A percentile compares a stretch with the other conserved stretches of the same genome.
Evolutionary conservation across 2,113 vertebrate species (phyloP).

Genomic region (Gambusia holbrooki): DNA sequence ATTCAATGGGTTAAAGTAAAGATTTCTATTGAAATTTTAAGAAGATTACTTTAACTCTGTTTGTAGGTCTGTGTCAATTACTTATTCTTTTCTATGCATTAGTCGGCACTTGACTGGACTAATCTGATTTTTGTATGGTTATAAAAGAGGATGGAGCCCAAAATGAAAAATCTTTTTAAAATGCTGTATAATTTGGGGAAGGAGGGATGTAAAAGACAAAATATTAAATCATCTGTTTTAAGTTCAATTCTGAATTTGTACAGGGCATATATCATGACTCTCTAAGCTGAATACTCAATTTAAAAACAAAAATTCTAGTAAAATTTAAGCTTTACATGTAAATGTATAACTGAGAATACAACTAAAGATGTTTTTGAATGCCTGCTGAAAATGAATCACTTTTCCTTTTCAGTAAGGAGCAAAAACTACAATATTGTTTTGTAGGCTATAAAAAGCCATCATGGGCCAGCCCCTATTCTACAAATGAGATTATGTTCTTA

Average conservation of each 20-base stretch:
- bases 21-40: too few species aligned
- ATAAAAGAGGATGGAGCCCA: too few species aligned
- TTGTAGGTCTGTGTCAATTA: too few species aligned
- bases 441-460: constrained; percentile 73
- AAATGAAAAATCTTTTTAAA: too few species aligned
- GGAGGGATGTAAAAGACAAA: too few species aligned
- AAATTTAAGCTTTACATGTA: neutral
- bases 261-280: neutral
- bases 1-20: too few species aligned
- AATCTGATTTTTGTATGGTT: too few species aligned
- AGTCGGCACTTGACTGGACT: too few species aligned
- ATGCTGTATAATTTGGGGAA: too few species aligned
- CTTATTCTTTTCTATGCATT: too few species aligned
- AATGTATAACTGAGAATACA: neutral
- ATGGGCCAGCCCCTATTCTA: constrained; percentile 81
- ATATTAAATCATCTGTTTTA: too few species aligned
- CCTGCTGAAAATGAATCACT: neutral
- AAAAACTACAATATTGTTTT: constrained; percentile 49
- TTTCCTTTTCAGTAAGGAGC: neutral
- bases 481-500: constrained; percentile 91
- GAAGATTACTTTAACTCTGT: too few species aligned
- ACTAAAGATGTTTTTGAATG: neutral
- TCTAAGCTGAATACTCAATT: neutral
- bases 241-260: neutral
- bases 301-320: neutral